Conservation (phyloP, 2,888 invertebrate genomes). For the Apotomis betuletana region DNA sequence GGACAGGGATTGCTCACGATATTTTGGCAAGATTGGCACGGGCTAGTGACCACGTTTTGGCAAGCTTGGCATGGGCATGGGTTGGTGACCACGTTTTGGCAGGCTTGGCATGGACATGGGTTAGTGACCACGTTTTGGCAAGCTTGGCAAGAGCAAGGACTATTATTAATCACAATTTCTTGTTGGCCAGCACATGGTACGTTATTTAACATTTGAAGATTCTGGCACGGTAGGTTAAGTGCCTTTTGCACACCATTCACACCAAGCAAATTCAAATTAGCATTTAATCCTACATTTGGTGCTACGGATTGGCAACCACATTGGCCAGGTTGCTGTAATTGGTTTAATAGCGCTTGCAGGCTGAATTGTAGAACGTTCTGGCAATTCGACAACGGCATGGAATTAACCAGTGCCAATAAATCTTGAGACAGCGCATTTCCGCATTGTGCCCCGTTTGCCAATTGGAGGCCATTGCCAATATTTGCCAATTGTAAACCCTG, state of each 20-base stretch:
- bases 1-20: conserved; percentile 2
- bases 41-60: conserved; percentile 1
- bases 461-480: conserved; percentile 9
- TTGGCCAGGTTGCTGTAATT: conserved; percentile 39
- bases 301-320: conserved; percentile 34
- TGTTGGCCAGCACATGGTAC: conserved; percentile 9
- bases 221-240: conserved; percentile 40
- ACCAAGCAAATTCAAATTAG: conserved; percentile 16
- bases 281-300: conserved; percentile 22
- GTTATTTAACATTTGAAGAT: conserved; percentile 35
- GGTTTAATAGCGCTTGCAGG: conserved; percentile 22
- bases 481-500: conserved; percentile 27
- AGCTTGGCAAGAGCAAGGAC: conserved; percentile 8
- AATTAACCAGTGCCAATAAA: conserved; percentile 14
- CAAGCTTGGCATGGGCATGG: conserved; percentile 9
- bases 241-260: conserved; percentile 16
- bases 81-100: conserved; percentile 5
- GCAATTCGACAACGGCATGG: conserved; percentile 19
- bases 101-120: conserved; percentile 20
- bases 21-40: conserved; percentile 26
- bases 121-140: neutral
- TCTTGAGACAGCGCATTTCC: conserved; percentile 25
- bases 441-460: conserved; percentile 20
- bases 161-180: conserved; percentile 23
- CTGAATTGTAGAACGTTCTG: conserved; percentile 27